Evolutionary conservation across 37 sponge, comb jelly and placozoan species (phyloP), one percentile per base, ranked within the genome.

Genomic region (Cliona cf. orientalis): DNA sequence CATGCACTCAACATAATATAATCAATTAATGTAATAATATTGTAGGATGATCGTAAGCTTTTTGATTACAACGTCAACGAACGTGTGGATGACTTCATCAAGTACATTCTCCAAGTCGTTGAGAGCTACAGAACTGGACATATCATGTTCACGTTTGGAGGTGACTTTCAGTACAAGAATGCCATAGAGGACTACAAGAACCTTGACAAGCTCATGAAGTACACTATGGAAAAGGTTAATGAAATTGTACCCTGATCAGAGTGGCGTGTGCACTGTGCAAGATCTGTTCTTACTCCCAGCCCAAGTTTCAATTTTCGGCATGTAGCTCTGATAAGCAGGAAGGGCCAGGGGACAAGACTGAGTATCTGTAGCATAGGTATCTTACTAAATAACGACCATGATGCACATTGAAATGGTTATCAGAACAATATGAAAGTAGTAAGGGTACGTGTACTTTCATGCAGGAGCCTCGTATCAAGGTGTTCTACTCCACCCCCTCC

Each of bases 141-240:
- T 69, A 89, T 98, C 80, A 95, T 98, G 96, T 38, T 98, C 37
- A 98, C 99, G 6, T 91, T 98, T 92, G 99, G 99, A 0, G 74
- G 81, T 0, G 99, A 98, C 66, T 98, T 98, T 67, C 82, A 91
- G 56, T 98, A 89, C 66, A 60, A 86, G 79, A 85, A 89, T 80
- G 99, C 99, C 2, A 68, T 28, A 5, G 31, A 44, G 9, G 86
- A 87, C 83, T 98, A 68, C 81, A 88, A 87, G 66, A 98, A 95
- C 74, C 45, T 98, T 65, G 99, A 98, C 77, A 91, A 91, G 58
- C 80, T 98, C 61, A 95, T 98, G 34, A 69, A 98, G 35, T 85
- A 93, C 59, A 87, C 91, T 1, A 92, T 84, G 44, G 56, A 76
- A 72, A 79, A 68, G 80, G 80, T 79, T 2, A n/a, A n/a, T n/a